A percentile compares a stretch with the other conserved stretches of the same genome.
Evolutionary conservation across 2,888 invertebrate genomes (phyloP).

Genomic region (Leptopilina drosophilae): DNA sequence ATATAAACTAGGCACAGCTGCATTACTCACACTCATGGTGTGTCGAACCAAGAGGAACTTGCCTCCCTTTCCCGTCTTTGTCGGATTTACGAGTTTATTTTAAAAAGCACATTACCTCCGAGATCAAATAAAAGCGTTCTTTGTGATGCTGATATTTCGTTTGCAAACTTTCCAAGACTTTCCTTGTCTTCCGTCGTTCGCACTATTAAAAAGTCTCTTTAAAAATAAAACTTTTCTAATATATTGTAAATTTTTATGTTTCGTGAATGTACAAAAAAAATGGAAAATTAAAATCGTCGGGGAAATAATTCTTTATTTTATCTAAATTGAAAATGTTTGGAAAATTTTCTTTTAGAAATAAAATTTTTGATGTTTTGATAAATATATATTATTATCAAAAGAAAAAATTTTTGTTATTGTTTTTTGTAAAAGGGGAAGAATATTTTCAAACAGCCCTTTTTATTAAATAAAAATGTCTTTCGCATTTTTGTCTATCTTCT

Average conservation of each 20-base stretch:
- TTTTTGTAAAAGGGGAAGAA: background rate
- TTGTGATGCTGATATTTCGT: conserved; percentile 36
- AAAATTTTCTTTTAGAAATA: too few species aligned
- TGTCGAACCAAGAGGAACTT: conserved; percentile 14
- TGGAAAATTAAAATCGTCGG: background rate
- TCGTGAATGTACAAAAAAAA: background rate
- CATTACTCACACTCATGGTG: conserved; percentile 23
- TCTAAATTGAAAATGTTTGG: too few species aligned
- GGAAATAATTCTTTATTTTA: too few species aligned
- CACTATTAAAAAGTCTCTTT: background rate
- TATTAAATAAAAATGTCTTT: background rate
- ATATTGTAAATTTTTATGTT: background rate
- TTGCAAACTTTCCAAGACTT: conserved; percentile 21
- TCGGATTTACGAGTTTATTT: conserved; percentile 32
- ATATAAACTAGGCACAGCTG: conserved; percentile 24
- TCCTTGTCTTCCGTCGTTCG: background rate
- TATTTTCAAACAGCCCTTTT: background rate
- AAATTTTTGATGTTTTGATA: too few species aligned
- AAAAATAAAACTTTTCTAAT: background rate
- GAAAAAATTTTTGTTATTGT: background rate
- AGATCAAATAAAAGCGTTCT: conserved; percentile 37
- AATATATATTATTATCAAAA: too few species aligned
- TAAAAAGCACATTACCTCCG: conserved; percentile 22
- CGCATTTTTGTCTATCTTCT: background rate
- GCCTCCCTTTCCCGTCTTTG: conserved; percentile 28